Evolutionary conservation across 1,140 invertebrate genomes (phyloP).

Genomic region (Aradophagus sp.): DNA sequence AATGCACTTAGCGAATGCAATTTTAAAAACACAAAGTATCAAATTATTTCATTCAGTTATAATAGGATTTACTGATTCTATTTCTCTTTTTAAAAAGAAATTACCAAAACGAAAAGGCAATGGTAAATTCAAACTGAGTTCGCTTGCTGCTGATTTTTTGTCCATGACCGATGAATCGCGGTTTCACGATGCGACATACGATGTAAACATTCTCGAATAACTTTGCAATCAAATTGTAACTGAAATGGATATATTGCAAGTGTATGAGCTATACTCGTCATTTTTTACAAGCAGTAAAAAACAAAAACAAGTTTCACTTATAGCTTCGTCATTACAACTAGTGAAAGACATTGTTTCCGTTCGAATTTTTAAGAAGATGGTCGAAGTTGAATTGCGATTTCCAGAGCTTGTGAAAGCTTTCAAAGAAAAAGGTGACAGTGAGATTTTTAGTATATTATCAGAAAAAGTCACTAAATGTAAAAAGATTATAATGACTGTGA

Average conservation of each 20-base stretch:
- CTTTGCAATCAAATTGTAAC: conserved; percentile 6
- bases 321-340: not conserved
- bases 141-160: too few species aligned
- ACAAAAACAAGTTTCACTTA: conserved; percentile 11
- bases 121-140: too few species aligned
- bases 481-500: conserved; percentile 12
- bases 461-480: conserved; percentile 24
- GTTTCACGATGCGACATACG: conserved; percentile 11
- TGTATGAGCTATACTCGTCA: conserved; percentile 8
- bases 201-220: conserved; percentile 15
- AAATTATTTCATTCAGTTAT: too few species aligned
- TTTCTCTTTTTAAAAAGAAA: too few species aligned
- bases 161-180: not conserved
- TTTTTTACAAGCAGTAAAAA: conserved; percentile 6
- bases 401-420: conserved; percentile 6
- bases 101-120: too few species aligned
- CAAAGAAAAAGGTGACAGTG: conserved; percentile 8
- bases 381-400: conserved; percentile 10
- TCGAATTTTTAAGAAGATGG: conserved; percentile 20
- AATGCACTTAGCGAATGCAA: too few species aligned
- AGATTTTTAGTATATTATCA: conserved; percentile 5
- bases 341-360: conserved; percentile 17
- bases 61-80: too few species aligned
- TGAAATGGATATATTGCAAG: conserved; percentile 7
- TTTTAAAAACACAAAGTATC: too few species aligned